Evolutionary conservation across 2,113 vertebrate genomes (phyloP).

Genomic region (Corythoichthys haematopterus): DNA sequence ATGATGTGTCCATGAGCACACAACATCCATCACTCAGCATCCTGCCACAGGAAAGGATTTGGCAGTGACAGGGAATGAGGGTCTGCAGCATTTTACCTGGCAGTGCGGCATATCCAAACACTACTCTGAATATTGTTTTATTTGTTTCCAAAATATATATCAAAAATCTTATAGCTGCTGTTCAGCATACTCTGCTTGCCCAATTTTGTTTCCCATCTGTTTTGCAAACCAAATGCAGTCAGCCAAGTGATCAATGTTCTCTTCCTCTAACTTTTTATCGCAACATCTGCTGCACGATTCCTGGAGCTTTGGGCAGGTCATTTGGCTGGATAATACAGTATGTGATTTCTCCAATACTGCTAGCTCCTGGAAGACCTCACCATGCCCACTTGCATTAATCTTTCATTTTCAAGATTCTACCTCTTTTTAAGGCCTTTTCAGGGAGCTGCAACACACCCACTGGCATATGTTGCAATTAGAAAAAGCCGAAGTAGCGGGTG

Average conservation of each 20-base stretch:
- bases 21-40: background rate
- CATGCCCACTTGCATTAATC: slow-evolving; percentile 30
- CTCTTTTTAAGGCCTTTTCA: slow-evolving; percentile 14
- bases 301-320: slow-evolving; percentile 31
- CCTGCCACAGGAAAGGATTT: slow-evolving; percentile 8
- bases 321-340: slow-evolving; percentile 24
- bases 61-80: slow-evolving; percentile 8
- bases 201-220: slow-evolving; percentile 18
- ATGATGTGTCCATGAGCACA: too few species aligned
- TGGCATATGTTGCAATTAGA: background rate
- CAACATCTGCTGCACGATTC: slow-evolving; percentile 37
- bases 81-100: slow-evolving; percentile 1
- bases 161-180: slow-evolving; percentile 15
- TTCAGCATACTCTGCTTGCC: slow-evolving; percentile 5
- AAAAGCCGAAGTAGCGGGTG: background rate
- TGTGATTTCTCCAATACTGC: slow-evolving; percentile 17
- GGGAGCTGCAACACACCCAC: slow-evolving; percentile 2
- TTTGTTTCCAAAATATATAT: slow-evolving; percentile 22
- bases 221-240: slow-evolving; percentile 35
- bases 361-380: slow-evolving; percentile 17
- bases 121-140: slow-evolving; percentile 16
- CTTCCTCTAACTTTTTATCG: slow-evolving; percentile 33
- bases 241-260: slow-evolving; percentile 37
- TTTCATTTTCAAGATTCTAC: slow-evolving; percentile 27
- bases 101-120: slow-evolving; percentile 1